Conservation (phyloP, 2,888 invertebrate genomes). For the Achlya flavicornis region DNA sequence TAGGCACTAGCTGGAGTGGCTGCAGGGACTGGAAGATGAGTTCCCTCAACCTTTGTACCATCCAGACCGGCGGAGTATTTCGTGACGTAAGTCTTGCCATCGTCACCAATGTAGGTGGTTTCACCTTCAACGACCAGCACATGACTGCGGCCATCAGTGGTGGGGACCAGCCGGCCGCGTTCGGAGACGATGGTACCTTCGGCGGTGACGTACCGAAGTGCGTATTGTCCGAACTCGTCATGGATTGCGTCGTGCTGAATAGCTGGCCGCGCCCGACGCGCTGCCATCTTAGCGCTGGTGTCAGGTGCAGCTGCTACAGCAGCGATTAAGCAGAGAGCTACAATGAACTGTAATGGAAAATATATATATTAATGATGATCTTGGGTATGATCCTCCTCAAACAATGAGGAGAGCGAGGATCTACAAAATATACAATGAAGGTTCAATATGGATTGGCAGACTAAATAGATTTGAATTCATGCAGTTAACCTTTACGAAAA, state of each 20-base stretch:
- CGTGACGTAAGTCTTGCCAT: slow-evolving; percentile 45
- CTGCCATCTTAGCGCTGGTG: neutral
- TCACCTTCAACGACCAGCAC: slow-evolving; percentile 53
- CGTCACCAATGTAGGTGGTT: slow-evolving; percentile 45
- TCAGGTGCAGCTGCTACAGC: slow-evolving; percentile 18
- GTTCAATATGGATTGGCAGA: too few relatives aligned
- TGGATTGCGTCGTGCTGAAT: slow-evolving; percentile 54
- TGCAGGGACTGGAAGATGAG: slow-evolving; percentile 27
- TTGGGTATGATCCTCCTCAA: too few relatives aligned
- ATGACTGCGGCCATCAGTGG: slow-evolving; percentile 37
- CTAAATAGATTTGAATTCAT: neutral
- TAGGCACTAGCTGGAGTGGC: neutral
- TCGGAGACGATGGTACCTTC: slow-evolving; percentile 54
- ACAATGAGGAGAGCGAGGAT: too few relatives aligned
- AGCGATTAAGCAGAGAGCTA: slow-evolving; percentile 23
- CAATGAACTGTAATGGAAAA: slow-evolving; percentile 22
- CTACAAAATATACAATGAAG: too few relatives aligned
- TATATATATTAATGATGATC: too few relatives aligned
- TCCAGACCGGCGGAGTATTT: slow-evolving; percentile 46
- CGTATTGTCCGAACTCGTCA: slow-evolving; percentile 54
- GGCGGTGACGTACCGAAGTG: slow-evolving; percentile 55
- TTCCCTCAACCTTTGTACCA: slow-evolving; percentile 41
- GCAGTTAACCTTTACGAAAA: neutral
- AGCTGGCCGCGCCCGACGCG: slow-evolving; percentile 41
- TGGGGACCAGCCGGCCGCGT: slow-evolving; percentile 48